Evolutionary conservation across 2,888 invertebrate species (phyloP).

Genomic region (Drosophila flavopinicola): DNA sequence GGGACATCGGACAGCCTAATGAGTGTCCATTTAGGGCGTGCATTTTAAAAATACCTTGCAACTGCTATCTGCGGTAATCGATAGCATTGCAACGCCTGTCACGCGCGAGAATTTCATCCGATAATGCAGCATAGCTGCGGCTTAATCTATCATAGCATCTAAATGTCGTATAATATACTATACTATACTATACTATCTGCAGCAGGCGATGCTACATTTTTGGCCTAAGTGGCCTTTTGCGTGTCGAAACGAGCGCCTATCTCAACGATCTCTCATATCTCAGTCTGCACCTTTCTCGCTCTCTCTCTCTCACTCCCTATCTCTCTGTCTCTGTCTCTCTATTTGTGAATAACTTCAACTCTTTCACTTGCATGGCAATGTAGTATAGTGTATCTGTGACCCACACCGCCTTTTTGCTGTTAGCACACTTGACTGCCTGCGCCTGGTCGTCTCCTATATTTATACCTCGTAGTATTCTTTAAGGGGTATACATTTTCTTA

Average conservation of each 20-base stretch:
- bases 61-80: slow-evolving; percentile 58
- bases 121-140: slow-evolving; percentile 45
- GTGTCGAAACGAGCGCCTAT: slow-evolving; percentile 54
- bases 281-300: not conserved
- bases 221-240: slow-evolving; percentile 79
- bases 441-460: slow-evolving; percentile 16
- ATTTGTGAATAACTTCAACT: slow-evolving; percentile 21
- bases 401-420: slow-evolving; percentile 50
- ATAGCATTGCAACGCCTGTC: slow-evolving; percentile 75
- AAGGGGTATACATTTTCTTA: not conserved
- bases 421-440: slow-evolving; percentile 44
- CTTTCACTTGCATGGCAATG: slow-evolving; percentile 21
- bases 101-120: slow-evolving; percentile 73
- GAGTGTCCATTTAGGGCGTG: slow-evolving; percentile 70
- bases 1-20: slow-evolving; percentile 39
- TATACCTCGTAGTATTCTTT: slow-evolving; percentile 3
- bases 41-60: slow-evolving; percentile 64
- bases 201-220: slow-evolving; percentile 66
- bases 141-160: slow-evolving; percentile 58
- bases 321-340: not conserved
- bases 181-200: slow-evolving; percentile 23
- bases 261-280: slow-evolving; percentile 58
- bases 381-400: slow-evolving; percentile 19
- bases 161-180: slow-evolving; percentile 36
- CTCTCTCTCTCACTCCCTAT: not conserved